Percentiles rank a stretch among this genome's conserved stretches.
Conservation (phyloP, 2,888 invertebrate species). For the Lochmaea crataegi region DNA sequence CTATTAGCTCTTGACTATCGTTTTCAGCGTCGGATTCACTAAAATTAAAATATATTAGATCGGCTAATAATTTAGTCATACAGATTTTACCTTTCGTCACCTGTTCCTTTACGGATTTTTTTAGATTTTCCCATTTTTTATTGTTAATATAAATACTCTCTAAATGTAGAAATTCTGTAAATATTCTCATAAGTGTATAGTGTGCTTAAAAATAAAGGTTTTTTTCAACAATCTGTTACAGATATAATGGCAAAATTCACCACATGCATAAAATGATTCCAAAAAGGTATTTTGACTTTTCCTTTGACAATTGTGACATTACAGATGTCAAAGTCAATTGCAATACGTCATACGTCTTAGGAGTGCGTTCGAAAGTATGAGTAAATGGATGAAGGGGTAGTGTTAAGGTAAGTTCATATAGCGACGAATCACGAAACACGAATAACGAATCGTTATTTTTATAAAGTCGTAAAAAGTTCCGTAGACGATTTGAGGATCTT, state of each 20-base stretch:
- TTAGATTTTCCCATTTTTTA: slow-evolving; percentile 81
- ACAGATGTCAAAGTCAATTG: slow-evolving; percentile 19
- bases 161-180: slow-evolving; percentile 49
- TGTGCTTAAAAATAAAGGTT: slow-evolving; percentile 33
- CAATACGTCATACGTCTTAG: background rate
- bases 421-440: too few species aligned
- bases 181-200: slow-evolving; percentile 58
- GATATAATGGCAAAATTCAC: slow-evolving; percentile 30
- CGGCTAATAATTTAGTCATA: background rate
- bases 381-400: background rate
- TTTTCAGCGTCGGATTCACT: slow-evolving; percentile 73
- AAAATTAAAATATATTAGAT: slow-evolving; percentile 58
- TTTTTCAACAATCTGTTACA: slow-evolving; percentile 43
- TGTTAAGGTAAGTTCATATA: too few species aligned
- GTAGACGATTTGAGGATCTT: too few species aligned
- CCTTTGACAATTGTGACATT: slow-evolving; percentile 17
- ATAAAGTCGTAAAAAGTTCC: too few species aligned
- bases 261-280: slow-evolving; percentile 34
- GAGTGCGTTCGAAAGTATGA: background rate
- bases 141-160: slow-evolving; percentile 47
- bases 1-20: slow-evolving; percentile 56
- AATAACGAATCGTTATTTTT: too few species aligned
- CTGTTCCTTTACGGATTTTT: slow-evolving; percentile 83
- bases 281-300: slow-evolving; percentile 29
- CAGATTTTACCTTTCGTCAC: slow-evolving; percentile 76